Evolutionary conservation across 1,140 invertebrate genomes (phyloP).

Genomic region (Pogonus chalceus): DNA sequence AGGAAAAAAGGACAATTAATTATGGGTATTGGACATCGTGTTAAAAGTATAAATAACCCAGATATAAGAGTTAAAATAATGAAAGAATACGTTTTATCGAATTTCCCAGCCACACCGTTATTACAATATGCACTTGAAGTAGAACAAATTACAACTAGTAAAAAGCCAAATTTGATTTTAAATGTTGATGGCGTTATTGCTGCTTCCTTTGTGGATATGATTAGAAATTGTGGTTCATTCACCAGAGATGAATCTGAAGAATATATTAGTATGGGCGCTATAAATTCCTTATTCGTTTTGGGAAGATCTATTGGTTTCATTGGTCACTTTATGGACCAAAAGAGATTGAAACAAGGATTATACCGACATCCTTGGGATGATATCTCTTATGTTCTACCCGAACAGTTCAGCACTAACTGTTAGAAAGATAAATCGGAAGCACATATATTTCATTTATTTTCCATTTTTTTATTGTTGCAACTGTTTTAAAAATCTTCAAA

Average conservation of each 20-base stretch:
- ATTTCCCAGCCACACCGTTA: slow-evolving; percentile 87
- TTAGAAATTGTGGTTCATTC: slow-evolving; percentile 85
- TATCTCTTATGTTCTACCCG: slow-evolving; percentile 94
- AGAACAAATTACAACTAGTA: slow-evolving; percentile 97
- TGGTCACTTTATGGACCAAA: slow-evolving; percentile 98
- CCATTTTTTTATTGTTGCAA: too few species aligned
- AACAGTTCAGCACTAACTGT: slow-evolving; percentile 28
- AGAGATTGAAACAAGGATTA: slow-evolving; percentile 94
- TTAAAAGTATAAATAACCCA: slow-evolving; percentile 99
- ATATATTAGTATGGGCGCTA: slow-evolving; percentile 94
- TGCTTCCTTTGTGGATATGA: slow-evolving; percentile 92
- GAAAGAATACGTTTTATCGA: slow-evolving; percentile 89
- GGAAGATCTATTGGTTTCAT: slow-evolving; percentile 98
- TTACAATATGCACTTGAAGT: slow-evolving; percentile 94
- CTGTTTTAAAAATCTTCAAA: too few species aligned
- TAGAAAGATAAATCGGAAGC: background rate
- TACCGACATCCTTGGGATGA: slow-evolving; percentile 99
- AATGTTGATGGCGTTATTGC: slow-evolving; percentile 99
- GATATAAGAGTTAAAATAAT: slow-evolving; percentile 95
- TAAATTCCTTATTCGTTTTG: slow-evolving; percentile 97
- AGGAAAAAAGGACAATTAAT: slow-evolving; percentile 95
- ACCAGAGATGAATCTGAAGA: slow-evolving; percentile 97
- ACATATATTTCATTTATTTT: too few species aligned
- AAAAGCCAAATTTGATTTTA: slow-evolving; percentile 98
- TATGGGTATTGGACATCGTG: slow-evolving; percentile 95